These are phyloP conservation scores for Oophaga pumilio DNA, from an alignment of 2,113 vertebrate genomes.

Conservation along the genomic window DNA sequence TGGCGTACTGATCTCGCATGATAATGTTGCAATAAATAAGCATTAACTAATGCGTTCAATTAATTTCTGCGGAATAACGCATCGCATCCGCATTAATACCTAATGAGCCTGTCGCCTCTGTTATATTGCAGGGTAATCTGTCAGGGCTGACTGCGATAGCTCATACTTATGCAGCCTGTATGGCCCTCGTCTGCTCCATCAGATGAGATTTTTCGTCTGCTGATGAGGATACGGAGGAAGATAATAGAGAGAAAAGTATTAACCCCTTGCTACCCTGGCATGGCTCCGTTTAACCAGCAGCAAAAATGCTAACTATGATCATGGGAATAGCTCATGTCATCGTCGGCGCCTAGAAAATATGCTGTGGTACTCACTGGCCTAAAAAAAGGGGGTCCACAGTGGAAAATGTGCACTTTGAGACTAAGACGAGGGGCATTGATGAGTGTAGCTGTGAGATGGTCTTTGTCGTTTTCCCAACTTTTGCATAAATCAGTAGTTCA, in stretches of 20 bases:
- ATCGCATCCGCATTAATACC: conserved; percentile 51
- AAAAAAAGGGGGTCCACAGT: no score
- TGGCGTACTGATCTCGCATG: conserved; percentile 54
- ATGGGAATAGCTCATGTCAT: no score
- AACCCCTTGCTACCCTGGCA: background rate
- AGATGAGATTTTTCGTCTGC: conserved; percentile 11
- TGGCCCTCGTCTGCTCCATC: conserved; percentile 28
- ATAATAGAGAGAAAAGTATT: conserved; percentile 24
- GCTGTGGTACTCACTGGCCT: no score
- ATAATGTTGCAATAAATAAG: conserved; percentile 57
- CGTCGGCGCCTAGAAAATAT: no score
- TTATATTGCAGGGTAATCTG: conserved; percentile 50
- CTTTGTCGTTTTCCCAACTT: no score
- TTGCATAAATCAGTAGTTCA: no score
- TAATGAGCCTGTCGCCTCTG: conserved; percentile 54
- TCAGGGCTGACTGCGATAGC: conserved; percentile 26
- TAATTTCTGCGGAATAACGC: conserved; percentile 56
- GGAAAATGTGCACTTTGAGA: no score
- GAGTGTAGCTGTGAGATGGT: no score
- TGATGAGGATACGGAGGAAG: background rate
- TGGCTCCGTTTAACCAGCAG: no score
- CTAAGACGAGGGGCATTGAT: no score
- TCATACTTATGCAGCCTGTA: conserved; percentile 42
- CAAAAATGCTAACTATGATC: no score
- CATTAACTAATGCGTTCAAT: conserved; percentile 56